Conservation (phyloP, 2,797 vertebrate species). For the Sphaeramia orbicularis region DNA sequence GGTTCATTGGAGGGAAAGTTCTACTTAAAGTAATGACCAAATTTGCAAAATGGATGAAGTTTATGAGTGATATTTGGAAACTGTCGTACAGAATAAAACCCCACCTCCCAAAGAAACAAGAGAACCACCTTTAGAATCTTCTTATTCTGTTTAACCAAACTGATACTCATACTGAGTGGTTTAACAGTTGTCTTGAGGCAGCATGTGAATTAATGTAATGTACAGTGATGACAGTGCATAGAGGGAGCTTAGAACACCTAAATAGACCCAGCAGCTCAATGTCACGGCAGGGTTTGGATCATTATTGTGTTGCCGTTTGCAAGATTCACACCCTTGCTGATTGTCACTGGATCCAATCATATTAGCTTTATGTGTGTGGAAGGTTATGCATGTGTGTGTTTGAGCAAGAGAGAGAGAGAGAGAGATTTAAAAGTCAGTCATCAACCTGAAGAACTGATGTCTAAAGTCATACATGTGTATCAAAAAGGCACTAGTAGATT, state of each 20-base stretch:
- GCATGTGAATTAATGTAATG: slow-evolving; percentile 1
- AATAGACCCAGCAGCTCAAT: slow-evolving; percentile 12
- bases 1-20: no score
- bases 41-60: no score
- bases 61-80: no score
- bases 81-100: no score
- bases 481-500: no score
- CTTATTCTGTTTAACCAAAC: neutral
- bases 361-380: slow-evolving; percentile 13
- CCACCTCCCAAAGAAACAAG: neutral
- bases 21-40: no score
- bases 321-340: slow-evolving; percentile 4
- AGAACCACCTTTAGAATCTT: slow-evolving; percentile 2
- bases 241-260: slow-evolving; percentile 22
- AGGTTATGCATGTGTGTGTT: slow-evolving; percentile 8
- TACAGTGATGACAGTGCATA: slow-evolving; percentile 17
- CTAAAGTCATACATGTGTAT: no score
- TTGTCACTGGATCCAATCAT: neutral
- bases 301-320: slow-evolving; percentile 7
- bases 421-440: neutral
- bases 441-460: no score
- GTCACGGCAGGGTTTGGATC: slow-evolving; percentile 3
- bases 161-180: slow-evolving; percentile 28
- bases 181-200: slow-evolving; percentile 24
- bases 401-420: neutral